Base-by-base conservation (phyloP, 2,797 vertebrate species). In the Syndactyla subalaris region DNA sequence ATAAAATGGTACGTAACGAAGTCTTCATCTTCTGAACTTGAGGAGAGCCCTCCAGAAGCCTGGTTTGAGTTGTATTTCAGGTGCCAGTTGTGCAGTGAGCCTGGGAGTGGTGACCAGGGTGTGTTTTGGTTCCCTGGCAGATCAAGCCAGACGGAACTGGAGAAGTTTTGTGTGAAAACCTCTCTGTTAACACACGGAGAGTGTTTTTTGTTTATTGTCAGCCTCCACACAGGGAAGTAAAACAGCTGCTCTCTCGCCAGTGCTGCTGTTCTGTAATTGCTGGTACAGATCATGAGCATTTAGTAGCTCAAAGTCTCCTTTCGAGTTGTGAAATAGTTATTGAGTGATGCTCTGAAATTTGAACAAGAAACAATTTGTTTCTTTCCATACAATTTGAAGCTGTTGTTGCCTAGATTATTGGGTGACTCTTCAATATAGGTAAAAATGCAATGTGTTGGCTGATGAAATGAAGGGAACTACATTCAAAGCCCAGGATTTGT, bases 1-100 rank as follows among this genome's bases (percentile, higher is more conserved):
- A 96, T 97, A 97, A 97, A 97, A 95, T 78, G 48, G 68, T 61
- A 13, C 12, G 10, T 93, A 85, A 89, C 65, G 19, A 86, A 81
- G 45, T 26, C 32, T 39, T 43, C 19, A 49, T 38, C 32, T 65
- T 55, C 59, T 9, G 4, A 36, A 34, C 82, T 57, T 74, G 39
- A 86, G 81, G 81, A 85, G 27, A 43, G 24, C 17, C 8, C 12
- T 92, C 15, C 5, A 54, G 36, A 85, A 38, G 26, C 54, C 41
- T 51, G 45, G 36, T 59, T 26, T 51, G 73, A 73, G 27, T 78
- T 87, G 41, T 72, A 0, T 66, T 77, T 61, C 67, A 58, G 45
- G 19, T 78, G 57, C 38, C 22, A 68, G 39, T 21, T 0, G 2
- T 75, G 38, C 48, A 7, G 36, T 20, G 12, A 10, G 6, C 34